These are phyloP conservation scores for Orussus abietinus DNA, from an alignment of 1,140 invertebrate species.

Conservation along the genomic window DNA sequence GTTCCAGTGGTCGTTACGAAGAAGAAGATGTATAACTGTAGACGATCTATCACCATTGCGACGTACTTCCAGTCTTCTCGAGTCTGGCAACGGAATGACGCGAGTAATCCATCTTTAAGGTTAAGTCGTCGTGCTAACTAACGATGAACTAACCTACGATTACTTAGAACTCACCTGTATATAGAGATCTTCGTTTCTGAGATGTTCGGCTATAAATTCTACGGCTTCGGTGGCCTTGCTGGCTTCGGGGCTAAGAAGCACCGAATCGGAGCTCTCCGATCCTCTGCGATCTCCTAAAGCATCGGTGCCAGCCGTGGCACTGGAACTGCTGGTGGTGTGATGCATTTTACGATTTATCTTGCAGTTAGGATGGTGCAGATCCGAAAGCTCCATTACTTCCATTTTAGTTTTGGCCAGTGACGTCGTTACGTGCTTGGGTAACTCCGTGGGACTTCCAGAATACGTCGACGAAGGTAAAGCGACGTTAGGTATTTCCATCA, in stretches of 20 bases:
- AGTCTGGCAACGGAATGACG: constrained; percentile 63
- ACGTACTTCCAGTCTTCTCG: constrained; percentile 99
- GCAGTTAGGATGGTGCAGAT: constrained; percentile 93
- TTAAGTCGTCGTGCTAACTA: constrained; percentile 1
- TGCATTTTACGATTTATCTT: constrained; percentile 81
- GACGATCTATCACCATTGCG: constrained; percentile 97
- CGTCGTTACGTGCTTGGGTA: constrained; percentile 66
- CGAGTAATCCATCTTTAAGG: constrained; percentile 3
- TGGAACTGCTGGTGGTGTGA: constrained; percentile 57
- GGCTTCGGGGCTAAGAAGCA: constrained; percentile 86
- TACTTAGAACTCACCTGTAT: constrained; percentile 74
- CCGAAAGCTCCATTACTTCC: constrained; percentile 90
- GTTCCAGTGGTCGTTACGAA: constrained; percentile 94
- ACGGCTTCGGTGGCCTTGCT: constrained; percentile 95
- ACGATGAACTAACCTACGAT: not conserved
- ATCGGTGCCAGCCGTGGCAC: constrained; percentile 59
- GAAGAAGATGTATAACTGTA: constrained; percentile 97
- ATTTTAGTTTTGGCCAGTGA: constrained; percentile 70
- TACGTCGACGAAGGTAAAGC: constrained; percentile 72
- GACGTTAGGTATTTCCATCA: constrained; percentile 95
- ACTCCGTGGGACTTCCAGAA: constrained; percentile 73
- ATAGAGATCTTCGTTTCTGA: constrained; percentile 93
- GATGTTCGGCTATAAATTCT: constrained; percentile 96
- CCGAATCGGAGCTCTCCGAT: constrained; percentile 86
- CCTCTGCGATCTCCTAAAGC: constrained; percentile 66